Percentiles rank a stretch among this genome's conserved stretches.
phyloP scores from a whole-genome alignment of 2,113 vertebrate genomes.

The Eptesicus fuscus region DNA sequence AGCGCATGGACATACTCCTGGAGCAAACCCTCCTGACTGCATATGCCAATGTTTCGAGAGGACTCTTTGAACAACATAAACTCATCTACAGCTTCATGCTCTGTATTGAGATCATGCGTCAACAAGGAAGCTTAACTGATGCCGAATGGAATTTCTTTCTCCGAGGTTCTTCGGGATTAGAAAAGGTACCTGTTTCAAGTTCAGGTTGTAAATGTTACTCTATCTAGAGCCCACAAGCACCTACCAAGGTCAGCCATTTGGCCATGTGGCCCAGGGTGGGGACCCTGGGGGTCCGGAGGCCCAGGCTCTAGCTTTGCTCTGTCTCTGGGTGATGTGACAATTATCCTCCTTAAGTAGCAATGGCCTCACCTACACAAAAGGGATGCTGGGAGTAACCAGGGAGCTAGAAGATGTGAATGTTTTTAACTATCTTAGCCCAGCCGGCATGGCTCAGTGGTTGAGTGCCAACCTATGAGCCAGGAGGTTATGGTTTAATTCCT shows the following conservation, averaged over 20 bases:
- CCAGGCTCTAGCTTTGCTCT: background rate
- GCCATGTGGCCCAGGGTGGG: background rate
- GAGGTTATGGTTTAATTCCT: too few relatives aligned
- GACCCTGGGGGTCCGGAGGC: background rate
- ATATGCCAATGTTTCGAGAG: constrained; percentile 81
- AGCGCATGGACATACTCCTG: constrained; percentile 80
- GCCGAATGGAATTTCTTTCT: constrained; percentile 86
- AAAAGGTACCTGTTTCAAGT: constrained; percentile 79
- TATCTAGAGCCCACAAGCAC: background rate
- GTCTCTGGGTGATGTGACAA: background rate
- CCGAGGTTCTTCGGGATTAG: constrained; percentile 74
- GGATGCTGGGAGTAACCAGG: background rate
- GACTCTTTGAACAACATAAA: constrained; percentile 87
- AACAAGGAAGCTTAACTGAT: constrained; percentile 79
- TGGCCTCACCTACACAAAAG: background rate
- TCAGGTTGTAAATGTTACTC: background rate
- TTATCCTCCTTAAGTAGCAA: background rate
- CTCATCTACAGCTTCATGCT: constrained; percentile 88
- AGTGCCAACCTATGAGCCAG: too few relatives aligned
- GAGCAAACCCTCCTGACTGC: constrained; percentile 81
- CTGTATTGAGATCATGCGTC: constrained; percentile 84
- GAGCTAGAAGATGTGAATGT: background rate
- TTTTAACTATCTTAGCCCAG: background rate
- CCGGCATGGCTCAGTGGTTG: too few relatives aligned
- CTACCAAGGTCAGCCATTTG: background rate